These are phyloP conservation scores for Oncopeltus fasciatus DNA, from an alignment of 1,140 invertebrate species.

Conservation along the genomic window DNA sequence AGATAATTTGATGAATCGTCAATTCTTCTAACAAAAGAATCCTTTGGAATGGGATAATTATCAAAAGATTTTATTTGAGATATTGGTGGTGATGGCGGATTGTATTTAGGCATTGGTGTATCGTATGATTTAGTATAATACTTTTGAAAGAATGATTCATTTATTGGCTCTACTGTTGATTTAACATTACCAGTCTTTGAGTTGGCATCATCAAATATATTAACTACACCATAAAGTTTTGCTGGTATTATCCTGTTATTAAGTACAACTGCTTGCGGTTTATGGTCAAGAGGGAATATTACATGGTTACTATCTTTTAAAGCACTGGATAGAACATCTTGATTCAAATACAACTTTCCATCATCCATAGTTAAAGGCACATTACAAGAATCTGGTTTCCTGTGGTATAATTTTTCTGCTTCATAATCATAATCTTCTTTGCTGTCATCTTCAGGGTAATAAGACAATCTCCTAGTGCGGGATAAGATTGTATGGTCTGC, in stretches of 20 bases:
- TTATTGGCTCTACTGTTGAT: neutral
- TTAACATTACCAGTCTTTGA: neutral
- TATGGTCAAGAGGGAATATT: neutral
- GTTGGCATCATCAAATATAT: neutral
- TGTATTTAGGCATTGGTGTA: neutral
- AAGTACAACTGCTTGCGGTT: conserved; percentile 5
- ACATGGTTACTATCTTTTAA: neutral
- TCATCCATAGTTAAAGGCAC: neutral
- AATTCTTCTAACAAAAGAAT: neutral
- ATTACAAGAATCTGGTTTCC: neutral
- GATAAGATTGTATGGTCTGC: neutral
- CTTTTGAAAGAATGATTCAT: neutral
- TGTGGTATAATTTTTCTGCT: neutral
- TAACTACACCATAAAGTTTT: neutral
- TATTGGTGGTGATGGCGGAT: neutral
- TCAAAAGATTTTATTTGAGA: neutral
- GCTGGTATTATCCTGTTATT: conserved; percentile 6
- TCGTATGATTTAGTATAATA: neutral
- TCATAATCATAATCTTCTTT: conserved; percentile 1
- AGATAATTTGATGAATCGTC: neutral
- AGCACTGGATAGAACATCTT: neutral
- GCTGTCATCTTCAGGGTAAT: neutral
- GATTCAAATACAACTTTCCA: neutral
- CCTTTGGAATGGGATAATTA: neutral
- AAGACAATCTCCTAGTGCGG: conserved; percentile 1